These are phyloP conservation scores for Tetragnatha montana DNA, from an alignment of 2,888 invertebrate genomes.

Conservation along the genomic window DNA sequence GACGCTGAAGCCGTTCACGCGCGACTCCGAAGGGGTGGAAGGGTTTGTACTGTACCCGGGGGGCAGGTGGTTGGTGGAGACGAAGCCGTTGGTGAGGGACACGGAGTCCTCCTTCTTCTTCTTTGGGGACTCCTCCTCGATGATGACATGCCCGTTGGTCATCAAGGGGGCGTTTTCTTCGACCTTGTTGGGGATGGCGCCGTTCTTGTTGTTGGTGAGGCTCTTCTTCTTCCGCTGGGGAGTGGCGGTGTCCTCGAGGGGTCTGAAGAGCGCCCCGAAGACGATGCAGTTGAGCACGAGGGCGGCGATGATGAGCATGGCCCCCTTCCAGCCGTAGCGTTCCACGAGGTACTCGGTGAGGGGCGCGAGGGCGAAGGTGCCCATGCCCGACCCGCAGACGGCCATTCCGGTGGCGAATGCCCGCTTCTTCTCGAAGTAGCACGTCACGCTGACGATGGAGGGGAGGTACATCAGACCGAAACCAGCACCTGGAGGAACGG, in stretches of 20 bases:
- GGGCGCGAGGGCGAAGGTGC: conserved; percentile 84
- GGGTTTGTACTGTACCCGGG: conserved; percentile 58
- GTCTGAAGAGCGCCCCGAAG: conserved; percentile 93
- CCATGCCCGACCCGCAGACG: conserved; percentile 96
- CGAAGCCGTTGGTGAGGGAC: conserved; percentile 51
- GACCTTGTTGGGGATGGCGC: neutral
- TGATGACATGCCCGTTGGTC: conserved; percentile 30
- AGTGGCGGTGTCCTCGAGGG: conserved; percentile 79
- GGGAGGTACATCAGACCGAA: conserved; percentile 98
- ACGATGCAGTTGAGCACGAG: conserved; percentile 90
- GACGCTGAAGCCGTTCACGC: conserved; percentile 28
- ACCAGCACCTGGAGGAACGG: conserved; percentile 84
- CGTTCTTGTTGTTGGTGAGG: conserved; percentile 19
- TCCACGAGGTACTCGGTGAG: conserved; percentile 80
- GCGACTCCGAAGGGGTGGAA: conserved; percentile 46
- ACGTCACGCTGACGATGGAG: conserved; percentile 97
- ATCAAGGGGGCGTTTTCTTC: conserved; percentile 48
- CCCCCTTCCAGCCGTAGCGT: conserved; percentile 90
- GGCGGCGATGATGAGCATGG: conserved; percentile 89
- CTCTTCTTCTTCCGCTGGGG: conserved; percentile 5
- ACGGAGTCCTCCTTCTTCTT: conserved; percentile 20
- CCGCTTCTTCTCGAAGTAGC: conserved; percentile 95
- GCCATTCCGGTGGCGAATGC: conserved; percentile 97
- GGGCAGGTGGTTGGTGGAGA: conserved; percentile 18
- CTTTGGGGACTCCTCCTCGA: conserved; percentile 32